Percentiles rank a stretch among this genome's conserved stretches.
Evolutionary conservation across 2,888 invertebrate species (phyloP).

Genomic region (Acanthopleura granulata): DNA sequence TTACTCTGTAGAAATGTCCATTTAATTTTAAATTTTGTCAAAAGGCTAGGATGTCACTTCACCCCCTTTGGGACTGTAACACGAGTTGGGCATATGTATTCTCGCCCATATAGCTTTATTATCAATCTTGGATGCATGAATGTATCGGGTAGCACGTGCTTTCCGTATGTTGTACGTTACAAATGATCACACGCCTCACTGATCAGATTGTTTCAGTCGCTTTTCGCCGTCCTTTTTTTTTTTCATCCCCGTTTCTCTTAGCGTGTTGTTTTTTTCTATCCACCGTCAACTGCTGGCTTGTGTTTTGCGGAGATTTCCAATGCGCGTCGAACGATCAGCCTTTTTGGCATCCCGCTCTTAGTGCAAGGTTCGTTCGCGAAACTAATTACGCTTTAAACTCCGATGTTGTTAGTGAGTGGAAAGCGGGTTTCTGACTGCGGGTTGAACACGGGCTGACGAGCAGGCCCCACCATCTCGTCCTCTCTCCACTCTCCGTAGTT

Average conservation of each 20-base stretch:
- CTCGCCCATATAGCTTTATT: no score
- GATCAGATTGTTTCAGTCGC: neutral
- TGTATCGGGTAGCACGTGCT: no score
- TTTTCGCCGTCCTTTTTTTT: neutral
- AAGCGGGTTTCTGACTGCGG: neutral
- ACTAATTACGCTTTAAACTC: conserved; percentile 16
- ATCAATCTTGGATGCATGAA: no score
- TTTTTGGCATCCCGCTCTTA: neutral
- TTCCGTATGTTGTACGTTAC: no score
- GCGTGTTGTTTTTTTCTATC: neutral
- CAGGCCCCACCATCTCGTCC: no score
- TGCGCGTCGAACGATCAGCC: conserved; percentile 11
- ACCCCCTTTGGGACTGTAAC: no score
- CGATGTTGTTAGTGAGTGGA: neutral
- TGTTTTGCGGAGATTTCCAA: conserved; percentile 7
- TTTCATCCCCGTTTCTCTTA: neutral
- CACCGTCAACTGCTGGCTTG: neutral
- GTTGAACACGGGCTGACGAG: neutral
- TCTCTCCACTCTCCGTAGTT: no score
- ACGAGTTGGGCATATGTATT: no score
- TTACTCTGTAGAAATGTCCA: no score
- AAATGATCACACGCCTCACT: neutral
- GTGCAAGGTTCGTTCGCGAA: neutral
- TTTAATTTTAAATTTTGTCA: no score
- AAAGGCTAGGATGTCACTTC: no score